Evolutionary conservation across 2,797 vertebrate species (phyloP).

Genomic region (Geotrypetes seraphini): DNA sequence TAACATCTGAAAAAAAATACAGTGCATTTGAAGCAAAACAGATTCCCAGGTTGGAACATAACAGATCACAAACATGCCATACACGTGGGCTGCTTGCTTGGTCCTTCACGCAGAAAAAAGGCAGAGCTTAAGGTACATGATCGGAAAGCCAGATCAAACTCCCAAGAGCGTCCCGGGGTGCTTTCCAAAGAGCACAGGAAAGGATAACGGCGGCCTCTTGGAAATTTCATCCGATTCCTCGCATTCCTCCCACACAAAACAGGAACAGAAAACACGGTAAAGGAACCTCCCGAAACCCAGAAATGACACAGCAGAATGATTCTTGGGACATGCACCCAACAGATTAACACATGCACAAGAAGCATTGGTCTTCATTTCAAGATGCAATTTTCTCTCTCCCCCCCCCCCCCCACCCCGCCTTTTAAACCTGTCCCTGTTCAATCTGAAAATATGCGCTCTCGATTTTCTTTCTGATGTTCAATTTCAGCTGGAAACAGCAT

Average conservation of each 20-base stretch:
- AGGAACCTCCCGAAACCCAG: too few species aligned
- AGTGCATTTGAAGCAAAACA: constrained; percentile 27
- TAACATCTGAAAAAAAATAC: constrained; percentile 35
- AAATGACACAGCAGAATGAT: constrained; percentile 17
- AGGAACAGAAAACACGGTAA: constrained; percentile 28
- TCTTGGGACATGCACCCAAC: constrained; percentile 29
- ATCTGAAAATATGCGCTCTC: too few species aligned
- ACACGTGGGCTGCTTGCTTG: constrained; percentile 12
- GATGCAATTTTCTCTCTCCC: too few species aligned
- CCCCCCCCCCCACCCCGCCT: too few species aligned
- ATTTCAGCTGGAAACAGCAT: too few species aligned
- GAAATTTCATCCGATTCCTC: constrained; percentile 24
- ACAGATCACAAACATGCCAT: constrained; percentile 42
- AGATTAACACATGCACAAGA: constrained; percentile 30
- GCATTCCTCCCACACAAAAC: constrained; percentile 20
- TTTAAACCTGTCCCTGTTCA: too few species aligned
- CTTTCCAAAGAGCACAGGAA: constrained; percentile 18
- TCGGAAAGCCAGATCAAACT: constrained; percentile 32
- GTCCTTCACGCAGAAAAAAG: constrained; percentile 35
- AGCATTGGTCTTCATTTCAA: constrained; percentile 11
- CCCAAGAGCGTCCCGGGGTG: constrained; percentile 3
- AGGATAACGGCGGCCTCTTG: constrained; percentile 5
- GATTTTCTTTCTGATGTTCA: too few species aligned
- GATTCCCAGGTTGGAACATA: constrained; percentile 30
- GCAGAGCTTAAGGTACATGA: constrained; percentile 29